Conservation (phyloP, 37 sponge, comb jelly and placozoan species). For the Amphimedon queenslandica region DNA sequence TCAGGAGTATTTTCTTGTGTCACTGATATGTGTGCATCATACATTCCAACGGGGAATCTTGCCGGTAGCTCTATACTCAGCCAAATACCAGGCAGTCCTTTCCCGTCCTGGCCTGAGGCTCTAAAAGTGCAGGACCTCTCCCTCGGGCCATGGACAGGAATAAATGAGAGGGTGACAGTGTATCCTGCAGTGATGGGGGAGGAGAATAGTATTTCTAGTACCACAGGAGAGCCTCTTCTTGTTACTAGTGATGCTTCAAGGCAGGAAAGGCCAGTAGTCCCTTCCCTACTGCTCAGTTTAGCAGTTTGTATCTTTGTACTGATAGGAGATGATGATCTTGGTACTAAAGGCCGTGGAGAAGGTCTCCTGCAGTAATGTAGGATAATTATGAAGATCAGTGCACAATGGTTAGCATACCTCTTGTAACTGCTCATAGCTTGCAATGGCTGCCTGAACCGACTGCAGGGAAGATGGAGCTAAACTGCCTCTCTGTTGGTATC, state of each 20-base stretch:
- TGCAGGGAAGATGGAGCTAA: no score
- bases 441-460: no score
- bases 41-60: conserved; percentile 74
- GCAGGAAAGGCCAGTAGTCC: conserved; percentile 5
- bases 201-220: conserved; percentile 45
- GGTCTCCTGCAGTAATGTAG: no score
- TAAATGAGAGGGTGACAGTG: conserved; percentile 54
- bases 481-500: no score
- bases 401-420: no score
- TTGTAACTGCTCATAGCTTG: no score
- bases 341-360: no score
- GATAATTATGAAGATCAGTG: no score
- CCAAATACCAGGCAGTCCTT: conserved; percentile 40
- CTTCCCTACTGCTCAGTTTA: conserved; percentile 12
- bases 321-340: no score
- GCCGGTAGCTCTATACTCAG: conserved; percentile 57
- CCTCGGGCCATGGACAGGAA: conserved; percentile 41
- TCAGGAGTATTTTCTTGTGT: conserved; percentile 24
- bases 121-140: conserved; percentile 69
- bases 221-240: conserved; percentile 49
- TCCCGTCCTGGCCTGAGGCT: conserved; percentile 52
- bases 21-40: conserved; percentile 50
- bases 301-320: no score
- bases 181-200: conserved; percentile 22
- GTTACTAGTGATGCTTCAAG: not conserved